Percentiles rank a stretch among this genome's conserved stretches.
Conservation (phyloP, 2,113 vertebrate species). For the Pholis gunnellus region DNA sequence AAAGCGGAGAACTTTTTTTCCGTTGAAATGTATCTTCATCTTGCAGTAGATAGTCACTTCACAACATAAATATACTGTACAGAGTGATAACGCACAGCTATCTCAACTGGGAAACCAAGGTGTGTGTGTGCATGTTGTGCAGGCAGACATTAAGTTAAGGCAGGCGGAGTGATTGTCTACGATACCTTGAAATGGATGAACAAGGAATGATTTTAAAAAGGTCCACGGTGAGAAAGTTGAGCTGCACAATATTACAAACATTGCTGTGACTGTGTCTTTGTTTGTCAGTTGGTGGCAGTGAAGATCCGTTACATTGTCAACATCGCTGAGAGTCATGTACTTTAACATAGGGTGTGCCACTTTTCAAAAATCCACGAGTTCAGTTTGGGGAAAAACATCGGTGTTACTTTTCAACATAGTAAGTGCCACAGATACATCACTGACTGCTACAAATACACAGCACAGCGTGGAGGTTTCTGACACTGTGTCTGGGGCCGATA, state of each 20-base stretch:
- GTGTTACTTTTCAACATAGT: constrained; percentile 27
- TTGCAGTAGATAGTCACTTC: constrained; percentile 75
- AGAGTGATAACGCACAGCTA: constrained; percentile 55
- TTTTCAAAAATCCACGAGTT: not conserved
- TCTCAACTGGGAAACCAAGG: constrained; percentile 37
- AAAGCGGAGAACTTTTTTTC: constrained; percentile 59
- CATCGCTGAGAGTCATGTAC: constrained; percentile 9
- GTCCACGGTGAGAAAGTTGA: constrained; percentile 38
- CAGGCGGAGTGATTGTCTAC: constrained; percentile 78
- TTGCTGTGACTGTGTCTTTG: constrained; percentile 1
- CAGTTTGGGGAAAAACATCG: not conserved
- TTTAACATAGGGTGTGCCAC: not conserved
- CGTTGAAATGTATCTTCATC: constrained; percentile 63
- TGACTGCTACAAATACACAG: constrained; percentile 25
- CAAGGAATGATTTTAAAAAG: constrained; percentile 25
- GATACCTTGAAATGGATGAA: constrained; percentile 48
- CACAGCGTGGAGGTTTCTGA: constrained; percentile 1
- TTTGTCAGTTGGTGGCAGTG: not conserved
- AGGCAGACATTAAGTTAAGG: constrained; percentile 70
- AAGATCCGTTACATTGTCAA: constrained; percentile 10
- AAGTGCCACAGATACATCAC: constrained; percentile 19
- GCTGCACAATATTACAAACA: constrained; percentile 49
- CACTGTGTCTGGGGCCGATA: not conserved
- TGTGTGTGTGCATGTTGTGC: constrained; percentile 33
- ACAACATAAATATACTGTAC: constrained; percentile 84